Conservation (phyloP, 2,113 vertebrate genomes). For the Meriones unguiculatus region DNA sequence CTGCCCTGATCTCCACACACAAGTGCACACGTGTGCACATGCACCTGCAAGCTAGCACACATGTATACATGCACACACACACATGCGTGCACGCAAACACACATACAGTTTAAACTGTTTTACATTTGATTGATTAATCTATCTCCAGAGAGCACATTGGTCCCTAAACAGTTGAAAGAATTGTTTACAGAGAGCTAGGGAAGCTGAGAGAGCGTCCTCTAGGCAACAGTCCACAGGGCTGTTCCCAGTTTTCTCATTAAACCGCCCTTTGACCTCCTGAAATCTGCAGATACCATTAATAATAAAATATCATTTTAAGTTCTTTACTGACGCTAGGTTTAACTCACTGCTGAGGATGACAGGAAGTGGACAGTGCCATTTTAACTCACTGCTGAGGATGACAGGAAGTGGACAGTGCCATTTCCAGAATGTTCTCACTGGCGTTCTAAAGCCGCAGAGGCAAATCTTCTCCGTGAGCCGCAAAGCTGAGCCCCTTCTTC, state of each 20-base stretch:
- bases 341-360: constrained; percentile 55
- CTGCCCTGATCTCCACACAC: neutral
- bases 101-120: neutral
- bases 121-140: neutral
- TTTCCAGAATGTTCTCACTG: neutral
- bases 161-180: neutral
- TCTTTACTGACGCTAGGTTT: constrained; percentile 15
- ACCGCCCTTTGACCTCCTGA: neutral
- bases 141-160: neutral
- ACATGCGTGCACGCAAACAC: neutral
- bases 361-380: neutral
- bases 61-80: neutral
- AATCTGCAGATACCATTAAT: neutral
- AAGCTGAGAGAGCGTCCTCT: neutral
- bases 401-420: constrained; percentile 32
- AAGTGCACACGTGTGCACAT: neutral
- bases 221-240: fast-evolving
- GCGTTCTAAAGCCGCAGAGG: neutral
- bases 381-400: constrained; percentile 42
- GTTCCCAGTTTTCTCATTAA: neutral
- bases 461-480: neutral
- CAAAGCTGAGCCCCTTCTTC: neutral
- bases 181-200: neutral
- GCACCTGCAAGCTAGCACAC: neutral
- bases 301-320: constrained; percentile 44